These are phyloP conservation scores for Eupithecia centaureata DNA, from an alignment of 2,888 invertebrate genomes.

Conservation along the genomic window DNA sequence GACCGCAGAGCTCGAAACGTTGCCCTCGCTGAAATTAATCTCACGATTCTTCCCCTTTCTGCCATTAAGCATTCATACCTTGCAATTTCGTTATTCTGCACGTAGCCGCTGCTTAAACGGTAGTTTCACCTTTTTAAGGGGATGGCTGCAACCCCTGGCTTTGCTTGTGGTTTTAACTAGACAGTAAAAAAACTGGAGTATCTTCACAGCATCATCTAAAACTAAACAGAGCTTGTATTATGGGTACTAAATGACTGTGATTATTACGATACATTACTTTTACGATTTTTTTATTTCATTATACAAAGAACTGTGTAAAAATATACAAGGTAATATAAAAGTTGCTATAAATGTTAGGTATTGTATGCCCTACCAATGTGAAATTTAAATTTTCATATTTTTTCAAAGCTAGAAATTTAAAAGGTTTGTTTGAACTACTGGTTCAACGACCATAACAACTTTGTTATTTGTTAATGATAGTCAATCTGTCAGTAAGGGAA, in stretches of 20 bases:
- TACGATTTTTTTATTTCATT: too few species aligned
- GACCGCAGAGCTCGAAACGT: slow-evolving; percentile 46
- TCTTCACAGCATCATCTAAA: too few species aligned
- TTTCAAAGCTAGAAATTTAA: too few species aligned
- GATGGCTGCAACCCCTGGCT: not conserved
- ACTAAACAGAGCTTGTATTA: too few species aligned
- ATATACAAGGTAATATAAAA: too few species aligned
- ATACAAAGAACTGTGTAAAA: too few species aligned
- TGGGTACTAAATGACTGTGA: too few species aligned
- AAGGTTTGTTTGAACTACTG: not conserved
- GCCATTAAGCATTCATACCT: slow-evolving; percentile 77
- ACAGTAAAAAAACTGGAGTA: too few species aligned
- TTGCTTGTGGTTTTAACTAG: not conserved
- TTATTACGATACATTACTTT: too few species aligned
- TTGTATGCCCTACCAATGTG: too few species aligned
- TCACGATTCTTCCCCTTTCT: slow-evolving; percentile 60
- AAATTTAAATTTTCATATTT: too few species aligned
- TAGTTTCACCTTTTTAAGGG: slow-evolving; percentile 11
- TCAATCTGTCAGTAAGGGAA: not conserved
- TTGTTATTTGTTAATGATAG: not conserved
- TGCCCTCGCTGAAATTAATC: slow-evolving; percentile 66
- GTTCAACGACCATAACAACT: not conserved
- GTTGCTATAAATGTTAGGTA: too few species aligned
- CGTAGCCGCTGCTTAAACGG: slow-evolving; percentile 38
- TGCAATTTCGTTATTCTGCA: slow-evolving; percentile 71